Evolutionary conservation across 2,797 vertebrate species (phyloP).

Genomic region (Microchirus variegatus): DNA sequence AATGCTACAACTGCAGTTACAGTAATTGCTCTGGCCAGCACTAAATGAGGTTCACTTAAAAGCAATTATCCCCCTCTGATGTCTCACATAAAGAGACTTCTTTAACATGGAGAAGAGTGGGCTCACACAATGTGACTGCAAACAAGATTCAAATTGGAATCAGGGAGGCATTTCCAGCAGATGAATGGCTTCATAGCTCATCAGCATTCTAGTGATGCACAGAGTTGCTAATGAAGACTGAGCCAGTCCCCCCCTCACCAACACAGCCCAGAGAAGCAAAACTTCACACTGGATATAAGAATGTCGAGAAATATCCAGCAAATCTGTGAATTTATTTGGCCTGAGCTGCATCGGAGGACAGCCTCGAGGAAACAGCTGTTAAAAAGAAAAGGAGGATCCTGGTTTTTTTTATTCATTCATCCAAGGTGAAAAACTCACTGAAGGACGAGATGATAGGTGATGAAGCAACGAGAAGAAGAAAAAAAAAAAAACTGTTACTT

Average conservation of each 20-base stretch:
- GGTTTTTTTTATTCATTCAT: constrained; percentile 12
- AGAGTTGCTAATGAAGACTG: constrained; percentile 76
- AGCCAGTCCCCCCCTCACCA: constrained; percentile 64
- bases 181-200: constrained; percentile 81
- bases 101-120: constrained; percentile 79
- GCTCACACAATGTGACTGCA: constrained; percentile 81
- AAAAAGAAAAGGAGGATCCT: constrained; percentile 28
- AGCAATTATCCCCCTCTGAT: constrained; percentile 84
- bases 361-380: constrained; percentile 29
- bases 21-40: constrained; percentile 82
- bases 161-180: constrained; percentile 78
- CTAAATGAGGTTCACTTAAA: constrained; percentile 85
- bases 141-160: constrained; percentile 83
- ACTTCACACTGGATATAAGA: constrained; percentile 52
- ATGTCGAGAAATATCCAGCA: constrained; percentile 27
- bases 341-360: constrained; percentile 12
- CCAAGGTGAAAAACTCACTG: constrained; percentile 36
- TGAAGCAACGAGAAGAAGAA: constrained; percentile 14
- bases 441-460: constrained; percentile 35
- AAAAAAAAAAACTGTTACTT: constrained; percentile 12
- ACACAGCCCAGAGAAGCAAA: constrained; percentile 48
- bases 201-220: constrained; percentile 80
- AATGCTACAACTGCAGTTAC: constrained; percentile 78
- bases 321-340: constrained; percentile 37
- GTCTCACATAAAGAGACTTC: constrained; percentile 81